Evolutionary conservation across 2,113 vertebrate species (phyloP).

Genomic region (Abramis brama): DNA sequence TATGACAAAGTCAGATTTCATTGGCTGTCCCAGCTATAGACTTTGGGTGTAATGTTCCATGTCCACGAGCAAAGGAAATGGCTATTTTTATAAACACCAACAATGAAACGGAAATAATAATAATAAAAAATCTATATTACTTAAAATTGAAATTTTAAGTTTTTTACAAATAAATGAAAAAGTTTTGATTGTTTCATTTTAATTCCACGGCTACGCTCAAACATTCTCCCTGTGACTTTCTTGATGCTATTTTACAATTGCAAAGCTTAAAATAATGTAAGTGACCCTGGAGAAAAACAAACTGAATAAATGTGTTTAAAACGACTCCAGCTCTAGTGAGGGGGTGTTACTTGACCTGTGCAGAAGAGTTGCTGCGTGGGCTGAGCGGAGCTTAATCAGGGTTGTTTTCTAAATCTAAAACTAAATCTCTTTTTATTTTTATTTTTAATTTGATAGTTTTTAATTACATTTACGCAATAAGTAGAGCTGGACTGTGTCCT

Average conservation of each 20-base stretch:
- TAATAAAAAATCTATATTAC: too few species aligned
- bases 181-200: neutral
- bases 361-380: neutral
- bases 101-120: neutral
- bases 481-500: neutral
- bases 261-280: neutral
- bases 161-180: too few species aligned
- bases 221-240: neutral
- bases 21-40: constrained; percentile 6
- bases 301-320: neutral
- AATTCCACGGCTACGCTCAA: neutral
- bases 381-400: neutral
- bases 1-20: constrained; percentile 11
- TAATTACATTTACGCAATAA: neutral
- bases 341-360: neutral
- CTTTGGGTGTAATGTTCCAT: neutral
- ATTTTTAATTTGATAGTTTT: too few species aligned
- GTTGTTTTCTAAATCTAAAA: neutral
- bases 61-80: neutral
- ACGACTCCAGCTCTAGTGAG: neutral
- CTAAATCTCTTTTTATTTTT: neutral
- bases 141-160: neutral
- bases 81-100: neutral
- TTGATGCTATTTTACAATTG: neutral
- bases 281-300: neutral